phyloP scores from a whole-genome alignment of 2,797 vertebrate species.

The Alca torda region DNA sequence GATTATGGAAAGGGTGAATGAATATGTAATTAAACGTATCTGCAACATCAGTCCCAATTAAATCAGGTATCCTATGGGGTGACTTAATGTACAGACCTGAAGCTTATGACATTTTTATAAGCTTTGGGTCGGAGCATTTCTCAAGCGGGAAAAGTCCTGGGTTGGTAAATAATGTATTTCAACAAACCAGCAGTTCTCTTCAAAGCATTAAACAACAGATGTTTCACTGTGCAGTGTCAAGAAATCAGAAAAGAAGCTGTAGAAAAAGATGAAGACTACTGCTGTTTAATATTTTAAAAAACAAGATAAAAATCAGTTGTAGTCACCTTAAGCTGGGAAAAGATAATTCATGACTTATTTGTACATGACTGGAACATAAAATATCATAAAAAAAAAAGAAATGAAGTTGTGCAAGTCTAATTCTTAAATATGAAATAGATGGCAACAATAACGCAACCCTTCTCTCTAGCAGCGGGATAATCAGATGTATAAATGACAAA shows the following conservation, averaged over 20 bases:
- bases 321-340: background rate
- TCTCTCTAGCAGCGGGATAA: background rate
- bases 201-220: background rate
- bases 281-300: background rate
- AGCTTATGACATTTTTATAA: background rate
- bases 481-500: slow-evolving; percentile 26
- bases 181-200: background rate
- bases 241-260: background rate
- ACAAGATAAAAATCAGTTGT: background rate
- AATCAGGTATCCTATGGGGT: background rate
- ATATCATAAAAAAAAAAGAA: background rate
- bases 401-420: background rate
- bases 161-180: background rate
- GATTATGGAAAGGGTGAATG: background rate
- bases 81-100: background rate
- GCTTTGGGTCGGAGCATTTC: background rate
- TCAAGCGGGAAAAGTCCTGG: background rate
- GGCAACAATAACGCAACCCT: background rate
- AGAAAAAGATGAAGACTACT: background rate
- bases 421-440: background rate
- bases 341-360: background rate
- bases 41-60: background rate
- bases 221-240: background rate
- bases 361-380: background rate
- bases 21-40: background rate